Base-by-base conservation (phyloP, 2,888 invertebrate species). In the Thecophora atra region DNA sequence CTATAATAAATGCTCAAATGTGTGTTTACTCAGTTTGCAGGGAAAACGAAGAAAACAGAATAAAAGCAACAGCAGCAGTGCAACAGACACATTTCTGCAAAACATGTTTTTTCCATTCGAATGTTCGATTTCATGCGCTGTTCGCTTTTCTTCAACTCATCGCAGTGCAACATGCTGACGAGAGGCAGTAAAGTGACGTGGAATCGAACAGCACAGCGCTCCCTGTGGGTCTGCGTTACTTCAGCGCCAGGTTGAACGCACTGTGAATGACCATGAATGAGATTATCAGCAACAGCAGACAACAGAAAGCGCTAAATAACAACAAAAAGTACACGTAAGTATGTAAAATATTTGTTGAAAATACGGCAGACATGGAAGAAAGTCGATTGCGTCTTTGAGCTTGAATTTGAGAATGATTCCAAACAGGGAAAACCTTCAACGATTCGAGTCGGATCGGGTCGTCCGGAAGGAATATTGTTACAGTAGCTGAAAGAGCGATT, bases 261-360 rank as follows among this genome's bases (percentile, higher is more conserved):
- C 62, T 62, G 24, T 70, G 51, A 62, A 70, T 70, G 70, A 62
- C 70, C 70, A 70, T 62, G 70, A 70, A 52, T 62, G 51, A 70
- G 70, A 70, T 70, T 69, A 60, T 60, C 47, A 44, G 68, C 42
- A 58, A 37, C 56, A 30, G 37, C 5, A 63, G 21, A 56, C 64
- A 66, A 17, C 28, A 54, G 5, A 8, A 51, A n/a, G 3, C 47
- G 30, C 21, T 2, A 37, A 30, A 30, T n/a, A 30, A 28, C 28
- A 66, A 66, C 52, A 66, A 66, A 24, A 17, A 37, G 2, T 21
- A 42, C n/a, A 37, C 19, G 13, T n/a, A 37, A 19, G 1, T 8
- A 54, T 21, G n/a, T n/a, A n/a, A n/a, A n/a, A n/a, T n/a, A n/a
- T 54, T 54, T 6, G 3, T 54, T 54, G n/a, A 54, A 17, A 24